A percentile compares a stretch with the other conserved stretches of the same genome.
phyloP scores from a whole-genome alignment of 2,888 invertebrate species.

The Xanthia togata region DNA sequence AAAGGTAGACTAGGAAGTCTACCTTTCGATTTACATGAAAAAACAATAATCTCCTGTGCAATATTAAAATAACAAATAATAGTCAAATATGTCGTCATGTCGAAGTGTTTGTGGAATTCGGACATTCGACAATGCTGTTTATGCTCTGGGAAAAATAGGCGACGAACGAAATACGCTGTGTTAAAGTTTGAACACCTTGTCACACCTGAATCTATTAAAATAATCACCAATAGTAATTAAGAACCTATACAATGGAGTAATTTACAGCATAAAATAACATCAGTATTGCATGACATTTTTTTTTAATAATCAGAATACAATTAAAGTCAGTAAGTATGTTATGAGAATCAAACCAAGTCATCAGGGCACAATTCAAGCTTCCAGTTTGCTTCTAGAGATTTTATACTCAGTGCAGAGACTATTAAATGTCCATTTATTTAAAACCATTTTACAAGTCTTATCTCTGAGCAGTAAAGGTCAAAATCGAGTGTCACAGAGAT shows the following conservation, averaged over 20 bases:
- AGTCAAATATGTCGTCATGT: slow-evolving; percentile 35
- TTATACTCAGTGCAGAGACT: slow-evolving; percentile 24
- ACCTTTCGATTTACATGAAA: slow-evolving; percentile 18
- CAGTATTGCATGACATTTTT: background rate
- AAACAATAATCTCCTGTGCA: slow-evolving; percentile 8
- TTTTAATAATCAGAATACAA: background rate
- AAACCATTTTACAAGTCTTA: slow-evolving; percentile 36
- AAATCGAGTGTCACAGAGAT: slow-evolving; percentile 31
- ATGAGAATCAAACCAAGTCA: slow-evolving; percentile 10
- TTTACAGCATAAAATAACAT: background rate
- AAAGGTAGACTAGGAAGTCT: too few species aligned
- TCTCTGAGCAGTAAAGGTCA: slow-evolving; percentile 41
- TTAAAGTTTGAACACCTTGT: too few species aligned
- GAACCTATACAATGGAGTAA: background rate
- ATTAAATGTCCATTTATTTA: slow-evolving; percentile 28
- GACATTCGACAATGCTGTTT: slow-evolving; percentile 18
- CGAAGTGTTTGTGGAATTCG: slow-evolving; percentile 14
- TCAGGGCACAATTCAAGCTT: slow-evolving; percentile 4
- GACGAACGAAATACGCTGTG: too few species aligned
- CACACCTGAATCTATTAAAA: background rate
- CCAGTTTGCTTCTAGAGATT: slow-evolving; percentile 16
- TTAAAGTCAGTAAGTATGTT: background rate
- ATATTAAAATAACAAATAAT: too few species aligned
- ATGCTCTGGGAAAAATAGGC: slow-evolving; percentile 2
- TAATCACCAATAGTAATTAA: background rate